phyloP scores from a whole-genome alignment of 2,113 vertebrate species.

The Strigops habroptila region DNA sequence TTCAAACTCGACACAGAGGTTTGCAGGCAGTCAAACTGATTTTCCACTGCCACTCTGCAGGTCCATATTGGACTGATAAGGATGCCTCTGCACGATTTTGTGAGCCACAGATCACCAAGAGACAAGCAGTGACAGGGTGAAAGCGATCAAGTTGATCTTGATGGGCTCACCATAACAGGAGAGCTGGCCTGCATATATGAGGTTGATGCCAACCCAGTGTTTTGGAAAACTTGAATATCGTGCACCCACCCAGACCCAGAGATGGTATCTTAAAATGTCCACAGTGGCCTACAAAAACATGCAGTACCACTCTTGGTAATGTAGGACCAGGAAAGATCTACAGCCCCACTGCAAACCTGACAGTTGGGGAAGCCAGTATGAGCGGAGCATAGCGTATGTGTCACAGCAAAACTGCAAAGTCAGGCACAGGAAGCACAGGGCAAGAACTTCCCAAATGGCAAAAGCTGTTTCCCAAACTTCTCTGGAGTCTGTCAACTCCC shows the following conservation, averaged over 20 bases:
- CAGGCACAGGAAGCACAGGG: background rate
- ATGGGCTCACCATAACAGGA: background rate
- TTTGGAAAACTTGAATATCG: background rate
- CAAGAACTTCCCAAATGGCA: background rate
- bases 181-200: background rate
- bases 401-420: background rate
- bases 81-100: background rate
- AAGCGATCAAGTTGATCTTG: background rate
- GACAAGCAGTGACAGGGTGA: background rate
- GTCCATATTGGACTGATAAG: background rate
- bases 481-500: background rate
- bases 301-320: background rate
- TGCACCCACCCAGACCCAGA: background rate
- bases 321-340: background rate
- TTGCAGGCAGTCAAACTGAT: background rate
- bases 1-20: background rate
- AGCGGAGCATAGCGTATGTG: rapidly evolving
- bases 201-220: background rate
- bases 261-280: background rate
- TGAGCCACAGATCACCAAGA: background rate
- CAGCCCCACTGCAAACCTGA: background rate
- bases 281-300: background rate
- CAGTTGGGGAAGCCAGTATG: background rate
- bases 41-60: background rate
- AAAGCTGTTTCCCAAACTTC: background rate